phyloP scores from a whole-genome alignment of 2,888 invertebrate species.

The Camponotus fellah region DNA sequence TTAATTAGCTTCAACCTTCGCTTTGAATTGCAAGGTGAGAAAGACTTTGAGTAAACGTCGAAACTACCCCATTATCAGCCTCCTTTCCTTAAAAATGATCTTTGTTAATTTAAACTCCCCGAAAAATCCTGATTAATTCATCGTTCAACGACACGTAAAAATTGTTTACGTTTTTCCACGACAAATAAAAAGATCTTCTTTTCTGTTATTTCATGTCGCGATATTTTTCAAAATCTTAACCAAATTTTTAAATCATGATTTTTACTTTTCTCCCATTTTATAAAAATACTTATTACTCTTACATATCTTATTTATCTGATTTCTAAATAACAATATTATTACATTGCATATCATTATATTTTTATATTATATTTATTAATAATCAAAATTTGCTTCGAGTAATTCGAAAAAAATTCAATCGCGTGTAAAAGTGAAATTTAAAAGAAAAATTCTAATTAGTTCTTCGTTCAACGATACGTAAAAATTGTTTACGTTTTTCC shows the following conservation, averaged over 20 bases:
- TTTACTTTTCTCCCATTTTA: not conserved
- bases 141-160: not conserved
- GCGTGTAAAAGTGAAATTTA: not conserved
- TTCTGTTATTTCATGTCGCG: not conserved
- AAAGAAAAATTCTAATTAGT: constrained; percentile 8
- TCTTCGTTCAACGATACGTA: not conserved
- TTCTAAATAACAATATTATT: constrained; percentile 4
- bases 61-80: not conserved
- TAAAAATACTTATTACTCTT: not conserved
- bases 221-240: not conserved
- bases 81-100: not conserved
- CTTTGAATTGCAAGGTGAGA: not conserved
- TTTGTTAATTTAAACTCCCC: not conserved
- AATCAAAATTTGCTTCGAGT: not conserved
- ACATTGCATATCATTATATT: too few species aligned
- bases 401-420: not conserved
- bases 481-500: too few species aligned
- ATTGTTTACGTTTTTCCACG: not conserved
- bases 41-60: not conserved
- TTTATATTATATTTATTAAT: too few species aligned
- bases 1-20: not conserved
- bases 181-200: not conserved
- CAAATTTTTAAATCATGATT: not conserved
- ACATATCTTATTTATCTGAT: too few species aligned
- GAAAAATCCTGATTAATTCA: constrained; percentile 13